These are phyloP conservation scores for Conops quadrifasciatus DNA, from an alignment of 2,888 invertebrate species.

Conservation along the genomic window DNA sequence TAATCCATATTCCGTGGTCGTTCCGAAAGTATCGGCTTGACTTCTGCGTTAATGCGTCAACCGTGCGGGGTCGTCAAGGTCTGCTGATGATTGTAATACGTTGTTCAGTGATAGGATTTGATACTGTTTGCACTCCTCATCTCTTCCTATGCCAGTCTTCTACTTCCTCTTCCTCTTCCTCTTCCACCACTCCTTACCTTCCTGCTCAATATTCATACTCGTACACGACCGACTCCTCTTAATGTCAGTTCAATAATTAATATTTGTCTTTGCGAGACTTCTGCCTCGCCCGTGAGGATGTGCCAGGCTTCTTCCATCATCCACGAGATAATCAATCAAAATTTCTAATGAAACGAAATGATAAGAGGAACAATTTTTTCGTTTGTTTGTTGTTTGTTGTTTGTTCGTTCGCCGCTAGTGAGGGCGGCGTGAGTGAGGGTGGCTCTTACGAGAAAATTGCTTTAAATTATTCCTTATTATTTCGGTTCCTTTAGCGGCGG, in stretches of 20 bases:
- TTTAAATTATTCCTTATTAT: not conserved
- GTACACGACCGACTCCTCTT: conserved; percentile 47
- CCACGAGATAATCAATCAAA: conserved; percentile 31
- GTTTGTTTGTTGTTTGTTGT: not conserved
- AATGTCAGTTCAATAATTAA: conserved; percentile 63
- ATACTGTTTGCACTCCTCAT: not conserved
- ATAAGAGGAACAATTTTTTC: not conserved
- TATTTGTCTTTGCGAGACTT: conserved; percentile 44
- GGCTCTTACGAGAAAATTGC: conserved; percentile 2
- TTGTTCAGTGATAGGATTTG: not conserved
- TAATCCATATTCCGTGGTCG: not conserved
- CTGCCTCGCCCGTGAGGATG: conserved; percentile 18
- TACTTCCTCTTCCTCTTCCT: no score
- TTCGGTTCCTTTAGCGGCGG: not conserved
- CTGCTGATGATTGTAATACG: conserved; percentile 23
- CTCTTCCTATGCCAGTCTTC: no score
- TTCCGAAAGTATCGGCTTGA: conserved; percentile 13
- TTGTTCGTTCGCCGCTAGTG: no score
- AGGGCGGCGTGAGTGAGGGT: not conserved
- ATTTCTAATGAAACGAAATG: conserved; percentile 16
- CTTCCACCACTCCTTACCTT: not conserved
- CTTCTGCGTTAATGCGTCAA: conserved; percentile 34
- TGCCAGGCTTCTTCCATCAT: conserved; percentile 22
- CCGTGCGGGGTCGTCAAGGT: conserved; percentile 18
- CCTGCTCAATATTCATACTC: conserved; percentile 54